Percentiles rank a stretch among this genome's conserved stretches.
These are phyloP conservation scores for Channa maculata DNA, from an alignment of 2,113 vertebrate genomes.

Conservation along the genomic window DNA sequence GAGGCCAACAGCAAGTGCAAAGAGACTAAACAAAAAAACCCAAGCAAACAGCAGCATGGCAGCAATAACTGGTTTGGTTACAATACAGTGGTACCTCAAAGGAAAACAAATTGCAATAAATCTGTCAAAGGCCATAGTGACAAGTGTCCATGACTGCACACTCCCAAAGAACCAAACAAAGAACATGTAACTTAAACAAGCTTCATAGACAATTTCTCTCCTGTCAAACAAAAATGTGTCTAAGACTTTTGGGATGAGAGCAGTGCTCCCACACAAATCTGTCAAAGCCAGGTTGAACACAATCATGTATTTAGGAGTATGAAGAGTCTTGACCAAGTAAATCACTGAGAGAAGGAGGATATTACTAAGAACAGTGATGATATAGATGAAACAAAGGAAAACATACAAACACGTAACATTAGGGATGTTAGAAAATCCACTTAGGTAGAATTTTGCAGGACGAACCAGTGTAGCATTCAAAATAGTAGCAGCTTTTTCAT, in stretches of 20 bases:
- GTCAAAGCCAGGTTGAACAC: conserved; percentile 70
- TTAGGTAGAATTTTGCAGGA: conserved; percentile 47
- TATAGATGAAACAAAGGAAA: conserved; percentile 65
- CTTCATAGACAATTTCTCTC: conserved; percentile 62
- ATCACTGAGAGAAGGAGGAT: conserved; percentile 58
- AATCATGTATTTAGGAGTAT: conserved; percentile 73
- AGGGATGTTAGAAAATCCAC: conserved; percentile 52
- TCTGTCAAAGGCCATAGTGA: conserved; percentile 74
- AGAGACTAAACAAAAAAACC: neutral
- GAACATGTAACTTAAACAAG: conserved; percentile 74
- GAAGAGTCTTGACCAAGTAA: conserved; percentile 55
- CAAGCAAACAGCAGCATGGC: conserved; percentile 47
- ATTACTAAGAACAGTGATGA: conserved; percentile 65
- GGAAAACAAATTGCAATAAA: conserved; percentile 75
- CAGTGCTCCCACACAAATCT: conserved; percentile 74
- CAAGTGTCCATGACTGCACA: conserved; percentile 72
- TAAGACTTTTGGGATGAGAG: conserved; percentile 70
- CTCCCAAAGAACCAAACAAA: conserved; percentile 54
- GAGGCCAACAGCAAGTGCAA: neutral
- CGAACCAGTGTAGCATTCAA: conserved; percentile 51
- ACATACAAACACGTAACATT: conserved; percentile 65
- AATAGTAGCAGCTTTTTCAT: neutral
- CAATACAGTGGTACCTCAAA: conserved; percentile 62
- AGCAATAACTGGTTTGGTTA: conserved; percentile 44
- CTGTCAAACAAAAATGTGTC: conserved; percentile 72